Base-by-base conservation (phyloP, 30 jellyfish, hydroid and myxozoan genomes). In the Calvadosia cruxmelitensis region DNA sequence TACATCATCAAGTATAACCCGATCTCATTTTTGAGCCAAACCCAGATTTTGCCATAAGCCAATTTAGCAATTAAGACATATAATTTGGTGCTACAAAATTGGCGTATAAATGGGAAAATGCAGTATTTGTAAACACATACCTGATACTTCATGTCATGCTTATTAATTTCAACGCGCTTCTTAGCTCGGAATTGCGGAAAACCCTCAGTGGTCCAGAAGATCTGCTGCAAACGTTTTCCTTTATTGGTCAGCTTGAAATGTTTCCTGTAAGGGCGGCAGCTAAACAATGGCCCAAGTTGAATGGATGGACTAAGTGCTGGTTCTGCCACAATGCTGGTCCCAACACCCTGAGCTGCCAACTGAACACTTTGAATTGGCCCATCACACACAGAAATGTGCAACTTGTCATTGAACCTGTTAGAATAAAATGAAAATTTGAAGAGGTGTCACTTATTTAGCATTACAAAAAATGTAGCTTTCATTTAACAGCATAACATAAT, bases 191-290 rank as follows among this genome's bases (percentile, higher is more conserved):
- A 68, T 50, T 64, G 69, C 20, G 98, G 86, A 62, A 89, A 89
- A 20, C 98, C 98, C 52, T 89, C 94, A 0, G 98, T 80, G 28
- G 82, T 57, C 98, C 98, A 89, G 70, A 81, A 89, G 33, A 89
- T 80, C 48, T 89, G 98, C 67, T 89, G 98, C 32, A 80, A 50
- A 26, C 98, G 63, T 69, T 92, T 76, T 42, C 98, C 98, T 50
- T 80, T 79, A 79, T 89, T 89, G 28, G 66, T 48, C 53, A 89
- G 73, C 53, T 81, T 80, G 76, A 70, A 81, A 50, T 72, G 71
- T 35, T 76, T 76, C 49, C 72, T 67, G 65, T 72, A 80, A 23
- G 79, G 61, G 2, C 86, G 73, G 70, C 82, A 69, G 64, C 93
- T 80, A 81, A 89, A 82, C 24, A 70, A 62, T 27, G 98, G 94